These are phyloP conservation scores for Mormyrops attenuatus DNA, from an alignment of 2,797 vertebrate species.

Conservation along the genomic window DNA sequence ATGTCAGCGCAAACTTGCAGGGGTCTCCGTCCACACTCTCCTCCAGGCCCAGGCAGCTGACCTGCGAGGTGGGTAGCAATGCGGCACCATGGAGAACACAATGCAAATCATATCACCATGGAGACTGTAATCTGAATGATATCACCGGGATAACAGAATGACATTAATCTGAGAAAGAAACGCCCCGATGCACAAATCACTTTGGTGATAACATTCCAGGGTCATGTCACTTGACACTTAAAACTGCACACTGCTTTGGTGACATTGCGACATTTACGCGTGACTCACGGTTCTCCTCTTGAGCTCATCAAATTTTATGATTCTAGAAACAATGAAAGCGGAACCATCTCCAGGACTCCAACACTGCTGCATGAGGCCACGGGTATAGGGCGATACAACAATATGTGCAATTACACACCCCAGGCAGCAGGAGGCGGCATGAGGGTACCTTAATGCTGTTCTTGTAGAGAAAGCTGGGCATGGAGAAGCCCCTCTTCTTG, in stretches of 20 bases:
- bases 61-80: slow-evolving; percentile 49
- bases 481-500: slow-evolving; percentile 93
- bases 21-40: slow-evolving; percentile 86
- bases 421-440: background rate
- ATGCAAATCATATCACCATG: background rate
- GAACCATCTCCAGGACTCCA: background rate
- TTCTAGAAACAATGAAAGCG: background rate
- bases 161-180: background rate
- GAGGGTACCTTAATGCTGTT: slow-evolving; percentile 88
- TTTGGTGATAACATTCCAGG: background rate
- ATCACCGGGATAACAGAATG: background rate
- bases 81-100: background rate
- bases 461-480: slow-evolving; percentile 94
- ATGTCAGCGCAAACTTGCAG: slow-evolving; percentile 89
- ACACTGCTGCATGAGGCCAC: background rate
- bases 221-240: background rate
- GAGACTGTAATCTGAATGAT: background rate
- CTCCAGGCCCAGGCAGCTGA: slow-evolving; percentile 90
- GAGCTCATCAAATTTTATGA: background rate
- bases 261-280: background rate
- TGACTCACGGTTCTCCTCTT: background rate
- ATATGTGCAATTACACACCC: background rate
- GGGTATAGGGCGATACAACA: background rate
- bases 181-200: background rate
- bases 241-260: background rate